These are phyloP conservation scores for Canis aureus DNA, from an alignment of 2,113 vertebrate species.

Conservation along the genomic window DNA sequence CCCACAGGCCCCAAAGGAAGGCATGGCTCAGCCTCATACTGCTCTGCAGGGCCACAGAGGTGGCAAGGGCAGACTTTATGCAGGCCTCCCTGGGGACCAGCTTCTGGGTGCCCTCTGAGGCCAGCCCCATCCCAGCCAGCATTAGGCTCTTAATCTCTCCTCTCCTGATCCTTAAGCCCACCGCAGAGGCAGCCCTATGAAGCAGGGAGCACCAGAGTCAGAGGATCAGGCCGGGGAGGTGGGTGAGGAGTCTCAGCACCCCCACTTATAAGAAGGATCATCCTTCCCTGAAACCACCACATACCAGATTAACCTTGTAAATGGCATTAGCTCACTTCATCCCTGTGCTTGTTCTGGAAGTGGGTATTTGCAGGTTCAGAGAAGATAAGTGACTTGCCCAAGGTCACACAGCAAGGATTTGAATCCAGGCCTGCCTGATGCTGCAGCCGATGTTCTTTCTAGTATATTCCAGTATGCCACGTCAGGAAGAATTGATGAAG, in stretches of 20 bases:
- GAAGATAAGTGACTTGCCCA: slow-evolving; percentile 20
- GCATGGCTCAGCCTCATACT: background rate
- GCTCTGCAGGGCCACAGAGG: background rate
- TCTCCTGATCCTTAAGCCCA: background rate
- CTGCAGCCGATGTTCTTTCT: background rate
- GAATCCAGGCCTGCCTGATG: background rate
- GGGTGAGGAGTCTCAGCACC: slow-evolving; percentile 24
- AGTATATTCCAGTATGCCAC: background rate
- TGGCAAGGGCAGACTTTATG: background rate
- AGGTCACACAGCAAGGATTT: background rate
- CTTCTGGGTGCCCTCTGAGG: background rate
- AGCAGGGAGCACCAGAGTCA: background rate
- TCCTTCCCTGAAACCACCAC: background rate
- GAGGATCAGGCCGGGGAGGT: background rate
- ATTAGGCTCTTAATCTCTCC: background rate
- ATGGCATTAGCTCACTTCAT: background rate
- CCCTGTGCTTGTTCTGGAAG: background rate
- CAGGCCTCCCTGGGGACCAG: background rate
- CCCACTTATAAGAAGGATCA: background rate
- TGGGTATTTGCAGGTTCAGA: slow-evolving; percentile 23
- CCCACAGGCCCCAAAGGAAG: slow-evolving; percentile 60
- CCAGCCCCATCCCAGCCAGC: background rate
- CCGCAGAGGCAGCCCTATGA: background rate
- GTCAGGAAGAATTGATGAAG: background rate
- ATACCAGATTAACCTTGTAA: background rate